Conservation (phyloP, 1,140 invertebrate species). For the Triops cancriformis region DNA sequence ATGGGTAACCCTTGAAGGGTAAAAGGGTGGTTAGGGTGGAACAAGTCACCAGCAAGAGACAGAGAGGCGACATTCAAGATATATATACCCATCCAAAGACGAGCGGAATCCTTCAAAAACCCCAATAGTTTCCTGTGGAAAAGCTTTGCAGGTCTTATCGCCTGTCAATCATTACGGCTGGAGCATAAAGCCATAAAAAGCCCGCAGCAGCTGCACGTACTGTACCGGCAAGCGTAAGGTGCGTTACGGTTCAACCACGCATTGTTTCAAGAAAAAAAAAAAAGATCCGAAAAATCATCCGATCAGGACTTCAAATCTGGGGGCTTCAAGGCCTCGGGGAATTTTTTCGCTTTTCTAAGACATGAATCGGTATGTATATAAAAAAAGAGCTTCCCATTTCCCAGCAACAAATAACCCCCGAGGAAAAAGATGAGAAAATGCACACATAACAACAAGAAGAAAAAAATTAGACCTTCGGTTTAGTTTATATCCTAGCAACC, state of each 20-base stretch:
- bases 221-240: not conserved
- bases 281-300: too few species aligned
- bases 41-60: not conserved
- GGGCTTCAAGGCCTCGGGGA: too few species aligned
- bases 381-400: too few species aligned
- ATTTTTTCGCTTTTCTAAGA: too few species aligned
- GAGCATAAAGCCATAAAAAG: not conserved
- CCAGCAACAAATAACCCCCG: too few species aligned
- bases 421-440: too few species aligned
- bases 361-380: too few species aligned
- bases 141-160: not conserved
- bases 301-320: too few species aligned
- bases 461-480: not conserved
- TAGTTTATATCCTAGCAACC: conserved; percentile 3
- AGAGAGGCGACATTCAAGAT: not conserved
- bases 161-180: conserved; percentile 9
- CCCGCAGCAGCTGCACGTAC: not conserved
- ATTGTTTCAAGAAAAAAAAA: too few species aligned
- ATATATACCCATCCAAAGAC: not conserved
- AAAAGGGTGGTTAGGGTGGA: not conserved
- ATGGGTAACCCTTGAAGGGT: not conserved
- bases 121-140: not conserved
- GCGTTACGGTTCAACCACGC: not conserved
- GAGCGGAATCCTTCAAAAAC: not conserved
- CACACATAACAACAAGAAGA: not conserved